A percentile compares a stretch with the other conserved stretches of the same genome.
phyloP scores from a whole-genome alignment of 1,140 invertebrate species.

The Drosophila mayri region DNA sequence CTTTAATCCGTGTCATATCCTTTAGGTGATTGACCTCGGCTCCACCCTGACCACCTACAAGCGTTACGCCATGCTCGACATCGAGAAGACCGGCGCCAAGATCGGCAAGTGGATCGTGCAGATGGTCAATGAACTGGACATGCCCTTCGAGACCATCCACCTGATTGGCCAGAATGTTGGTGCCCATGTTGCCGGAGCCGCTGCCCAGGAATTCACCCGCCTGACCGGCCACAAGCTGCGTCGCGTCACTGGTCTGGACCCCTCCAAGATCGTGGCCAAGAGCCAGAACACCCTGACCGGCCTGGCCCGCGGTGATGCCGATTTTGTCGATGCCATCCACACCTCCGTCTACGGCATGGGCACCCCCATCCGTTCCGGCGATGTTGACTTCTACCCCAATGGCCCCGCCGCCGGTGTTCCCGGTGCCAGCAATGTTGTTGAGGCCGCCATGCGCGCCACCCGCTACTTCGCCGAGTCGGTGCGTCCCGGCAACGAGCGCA shows the following conservation, averaged over 20 bases:
- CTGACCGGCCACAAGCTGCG: constrained; percentile 85
- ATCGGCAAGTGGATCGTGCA: constrained; percentile 63
- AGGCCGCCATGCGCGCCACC: constrained; percentile 88
- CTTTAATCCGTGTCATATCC: not conserved
- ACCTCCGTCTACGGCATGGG: constrained; percentile 91
- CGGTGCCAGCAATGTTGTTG: constrained; percentile 86
- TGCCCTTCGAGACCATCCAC: constrained; percentile 79
- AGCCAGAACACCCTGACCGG: constrained; percentile 85
- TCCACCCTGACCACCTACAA: constrained; percentile 65
- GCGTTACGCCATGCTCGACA: constrained; percentile 65
- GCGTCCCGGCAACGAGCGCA: constrained; percentile 81
- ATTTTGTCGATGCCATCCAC: constrained; percentile 90
- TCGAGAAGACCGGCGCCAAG: constrained; percentile 63
- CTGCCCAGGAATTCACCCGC: constrained; percentile 88
- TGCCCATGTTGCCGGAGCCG: constrained; percentile 86
- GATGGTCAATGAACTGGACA: constrained; percentile 63
- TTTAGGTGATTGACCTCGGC: constrained; percentile 59
- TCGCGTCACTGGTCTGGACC: constrained; percentile 90
- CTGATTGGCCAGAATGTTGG: constrained; percentile 72
- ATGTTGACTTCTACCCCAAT: constrained; percentile 93
- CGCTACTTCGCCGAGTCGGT: constrained; percentile 88
- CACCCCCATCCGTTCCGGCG: constrained; percentile 88
- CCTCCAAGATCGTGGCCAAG: constrained; percentile 88
- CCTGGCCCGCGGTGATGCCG: constrained; percentile 86
- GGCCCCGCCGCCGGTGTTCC: constrained; percentile 85